These are phyloP conservation scores for Sterrhoptilus dennistouni DNA, from an alignment of 2,113 vertebrate genomes.

Conservation along the genomic window DNA sequence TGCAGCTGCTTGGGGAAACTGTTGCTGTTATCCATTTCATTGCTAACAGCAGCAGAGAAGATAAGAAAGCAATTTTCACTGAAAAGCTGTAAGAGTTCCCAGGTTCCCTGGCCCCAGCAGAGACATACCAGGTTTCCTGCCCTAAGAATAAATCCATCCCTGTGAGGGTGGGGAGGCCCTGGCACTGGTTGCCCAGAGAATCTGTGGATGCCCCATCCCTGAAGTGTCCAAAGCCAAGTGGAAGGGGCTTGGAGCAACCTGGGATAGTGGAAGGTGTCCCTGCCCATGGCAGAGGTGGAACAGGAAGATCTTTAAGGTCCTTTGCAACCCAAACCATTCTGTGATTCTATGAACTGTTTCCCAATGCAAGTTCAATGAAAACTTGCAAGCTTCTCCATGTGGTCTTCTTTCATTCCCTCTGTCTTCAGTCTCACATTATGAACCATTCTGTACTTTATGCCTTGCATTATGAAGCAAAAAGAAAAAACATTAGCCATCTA, in stretches of 20 bases:
- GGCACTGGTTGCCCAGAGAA: neutral
- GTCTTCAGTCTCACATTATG: neutral
- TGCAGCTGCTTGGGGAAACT: neutral
- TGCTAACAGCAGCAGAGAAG: neutral
- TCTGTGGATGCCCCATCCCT: neutral
- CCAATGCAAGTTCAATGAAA: neutral
- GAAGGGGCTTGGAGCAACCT: neutral
- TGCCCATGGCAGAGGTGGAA: neutral
- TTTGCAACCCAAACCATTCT: neutral
- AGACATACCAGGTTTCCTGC: neutral
- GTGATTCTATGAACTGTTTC: neutral
- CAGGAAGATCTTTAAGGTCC: accelerated
- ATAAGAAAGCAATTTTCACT: neutral
- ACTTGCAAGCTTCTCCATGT: neutral
- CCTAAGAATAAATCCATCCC: neutral
- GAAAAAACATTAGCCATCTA: neutral
- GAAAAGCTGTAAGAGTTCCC: neutral
- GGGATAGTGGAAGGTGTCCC: neutral
- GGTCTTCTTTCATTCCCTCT: neutral
- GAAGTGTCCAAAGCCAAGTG: neutral
- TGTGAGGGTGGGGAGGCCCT: neutral
- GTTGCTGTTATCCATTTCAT: neutral
- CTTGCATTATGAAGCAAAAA: neutral
- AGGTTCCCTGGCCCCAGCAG: neutral
- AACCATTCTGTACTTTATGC: neutral